These are phyloP conservation scores for Scaptomyza caliginosa DNA, from an alignment of 2,888 invertebrate genomes.

Conservation along the genomic window DNA sequence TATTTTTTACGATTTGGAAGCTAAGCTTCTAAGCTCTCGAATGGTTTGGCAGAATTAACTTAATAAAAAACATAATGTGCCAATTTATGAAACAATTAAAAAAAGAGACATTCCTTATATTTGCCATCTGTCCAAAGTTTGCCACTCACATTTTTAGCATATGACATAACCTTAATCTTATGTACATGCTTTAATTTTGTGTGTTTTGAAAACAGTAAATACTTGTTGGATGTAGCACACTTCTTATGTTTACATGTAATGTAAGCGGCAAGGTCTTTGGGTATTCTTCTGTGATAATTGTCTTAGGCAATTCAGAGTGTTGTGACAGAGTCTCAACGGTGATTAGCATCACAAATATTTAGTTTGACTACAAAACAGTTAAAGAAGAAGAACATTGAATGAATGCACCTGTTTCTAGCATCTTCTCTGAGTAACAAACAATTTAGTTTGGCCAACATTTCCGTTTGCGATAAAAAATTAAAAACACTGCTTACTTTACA, in stretches of 20 bases:
- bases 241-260: conserved; percentile 4
- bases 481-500: conserved; percentile 53
- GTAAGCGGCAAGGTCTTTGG: conserved; percentile 14
- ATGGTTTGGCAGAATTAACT: conserved; percentile 23
- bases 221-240: background rate
- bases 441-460: conserved; percentile 52
- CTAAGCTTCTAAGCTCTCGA: background rate
- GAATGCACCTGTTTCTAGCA: conserved; percentile 57
- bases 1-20: too few relatives aligned
- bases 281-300: conserved; percentile 2
- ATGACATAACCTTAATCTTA: conserved; percentile 35
- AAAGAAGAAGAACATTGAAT: background rate
- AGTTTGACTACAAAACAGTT: conserved; percentile 24
- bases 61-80: conserved; percentile 19
- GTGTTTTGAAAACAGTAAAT: conserved; percentile 1
- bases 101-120: conserved; percentile 25
- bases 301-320: conserved; percentile 4
- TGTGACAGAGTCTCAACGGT: conserved; percentile 21
- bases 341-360: conserved; percentile 51
- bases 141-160: conserved; percentile 21
- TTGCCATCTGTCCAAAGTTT: conserved; percentile 26
- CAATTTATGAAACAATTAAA: conserved; percentile 18
- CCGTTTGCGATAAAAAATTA: conserved; percentile 67
- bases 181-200: conserved; percentile 16
- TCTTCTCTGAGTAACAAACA: conserved; percentile 22